These are phyloP conservation scores for Polydrusus cervinus DNA, from an alignment of 2,888 invertebrate genomes.

Conservation along the genomic window DNA sequence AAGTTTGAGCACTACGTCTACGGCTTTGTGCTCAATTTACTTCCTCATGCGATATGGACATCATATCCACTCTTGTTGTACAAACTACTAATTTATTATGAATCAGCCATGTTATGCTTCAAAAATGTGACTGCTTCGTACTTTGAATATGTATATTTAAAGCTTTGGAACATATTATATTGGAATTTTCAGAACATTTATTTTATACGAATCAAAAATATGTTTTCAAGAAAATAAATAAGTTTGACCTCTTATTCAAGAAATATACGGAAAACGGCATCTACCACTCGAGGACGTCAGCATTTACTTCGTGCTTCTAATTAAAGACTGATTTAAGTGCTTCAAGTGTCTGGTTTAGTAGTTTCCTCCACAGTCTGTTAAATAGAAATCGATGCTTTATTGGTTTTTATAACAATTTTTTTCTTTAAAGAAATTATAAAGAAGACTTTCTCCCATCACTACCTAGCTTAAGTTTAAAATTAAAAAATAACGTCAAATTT, in stretches of 20 bases:
- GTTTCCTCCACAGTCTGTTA: constrained; percentile 22
- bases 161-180: too few species aligned
- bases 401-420: constrained; percentile 8
- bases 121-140: too few species aligned
- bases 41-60: too few species aligned
- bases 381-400: constrained; percentile 42
- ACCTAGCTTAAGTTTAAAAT: background rate
- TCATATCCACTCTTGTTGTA: too few species aligned
- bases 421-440: background rate
- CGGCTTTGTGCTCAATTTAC: too few species aligned
- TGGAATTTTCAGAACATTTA: too few species aligned
- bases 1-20: too few species aligned
- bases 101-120: too few species aligned
- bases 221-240: background rate
- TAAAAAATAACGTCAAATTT: too few species aligned
- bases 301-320: constrained; percentile 32
- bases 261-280: constrained; percentile 36
- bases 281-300: constrained; percentile 31
- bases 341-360: constrained; percentile 20
- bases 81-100: too few species aligned
- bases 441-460: background rate
- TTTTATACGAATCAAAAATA: background rate
- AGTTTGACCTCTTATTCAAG: constrained; percentile 15
- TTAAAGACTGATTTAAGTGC: constrained; percentile 45
- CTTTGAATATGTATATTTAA: too few species aligned